Percentiles rank a stretch among this genome's conserved stretches.
Conservation (phyloP, 2,797 vertebrate species). For the Rhincodon typus region DNA sequence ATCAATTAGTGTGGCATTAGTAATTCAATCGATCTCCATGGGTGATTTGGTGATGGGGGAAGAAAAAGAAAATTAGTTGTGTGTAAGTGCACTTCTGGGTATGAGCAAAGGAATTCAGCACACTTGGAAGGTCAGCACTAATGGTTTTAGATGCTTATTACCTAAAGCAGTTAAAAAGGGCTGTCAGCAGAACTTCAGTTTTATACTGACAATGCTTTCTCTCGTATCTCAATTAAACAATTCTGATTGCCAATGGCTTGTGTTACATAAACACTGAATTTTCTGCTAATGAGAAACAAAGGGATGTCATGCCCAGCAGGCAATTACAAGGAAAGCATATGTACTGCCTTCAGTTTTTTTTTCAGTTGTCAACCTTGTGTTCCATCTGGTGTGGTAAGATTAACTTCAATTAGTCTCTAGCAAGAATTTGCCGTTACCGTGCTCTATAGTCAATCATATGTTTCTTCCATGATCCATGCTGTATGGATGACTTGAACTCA, state of each 20-base stretch:
- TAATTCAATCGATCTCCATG: too few relatives aligned
- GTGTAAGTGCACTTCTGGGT: too few relatives aligned
- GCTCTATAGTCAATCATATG: not conserved
- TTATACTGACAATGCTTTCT: not conserved
- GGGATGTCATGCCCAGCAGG: not conserved
- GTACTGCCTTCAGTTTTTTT: not conserved
- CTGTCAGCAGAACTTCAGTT: not conserved
- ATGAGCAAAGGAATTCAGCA: not conserved
- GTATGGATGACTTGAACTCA: not conserved
- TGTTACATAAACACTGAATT: not conserved
- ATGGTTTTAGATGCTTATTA: not conserved
- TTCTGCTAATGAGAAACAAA: not conserved
- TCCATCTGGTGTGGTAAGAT: not conserved
- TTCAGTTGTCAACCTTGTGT: not conserved
- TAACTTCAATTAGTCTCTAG: constrained; percentile 9
- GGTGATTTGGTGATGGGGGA: too few relatives aligned
- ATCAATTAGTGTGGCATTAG: not conserved
- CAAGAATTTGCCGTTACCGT: not conserved
- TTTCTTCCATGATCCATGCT: not conserved
- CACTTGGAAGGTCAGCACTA: not conserved
- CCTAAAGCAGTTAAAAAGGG: not conserved
- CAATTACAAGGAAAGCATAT: constrained; percentile 11
- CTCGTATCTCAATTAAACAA: not conserved
- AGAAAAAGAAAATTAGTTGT: too few relatives aligned
- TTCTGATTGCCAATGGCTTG: not conserved